Evolutionary conservation across 2,797 vertebrate species (phyloP).

Genomic region (Mallotus villosus): DNA sequence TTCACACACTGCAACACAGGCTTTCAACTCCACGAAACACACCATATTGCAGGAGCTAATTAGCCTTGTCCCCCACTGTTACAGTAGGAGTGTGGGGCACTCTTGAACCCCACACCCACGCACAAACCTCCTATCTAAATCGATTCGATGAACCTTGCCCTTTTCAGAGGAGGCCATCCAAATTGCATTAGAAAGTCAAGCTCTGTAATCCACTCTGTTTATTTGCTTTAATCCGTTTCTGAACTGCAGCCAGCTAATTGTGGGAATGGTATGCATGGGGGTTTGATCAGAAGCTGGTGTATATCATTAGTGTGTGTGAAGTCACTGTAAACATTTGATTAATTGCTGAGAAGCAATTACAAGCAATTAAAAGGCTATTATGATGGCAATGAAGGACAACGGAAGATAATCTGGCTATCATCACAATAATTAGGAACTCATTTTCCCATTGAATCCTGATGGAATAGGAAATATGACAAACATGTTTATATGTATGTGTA

Average conservation of each 20-base stretch:
- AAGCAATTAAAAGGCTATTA: conserved; percentile 69
- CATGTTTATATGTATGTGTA: conserved; percentile 27
- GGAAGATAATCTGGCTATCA: conserved; percentile 58
- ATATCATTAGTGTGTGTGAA: conserved; percentile 44
- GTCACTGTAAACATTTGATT: conserved; percentile 66
- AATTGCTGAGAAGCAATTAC: conserved; percentile 62
- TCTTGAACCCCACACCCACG: neutral
- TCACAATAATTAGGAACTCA: conserved; percentile 53
- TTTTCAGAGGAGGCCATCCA: neutral
- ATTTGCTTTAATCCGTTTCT: conserved; percentile 43
- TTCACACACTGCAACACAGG: neutral
- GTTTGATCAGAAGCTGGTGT: conserved; percentile 24
- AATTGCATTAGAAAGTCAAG: conserved; percentile 24
- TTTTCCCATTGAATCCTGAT: conserved; percentile 30
- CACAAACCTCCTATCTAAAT: neutral
- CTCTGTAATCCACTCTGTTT: conserved; percentile 44
- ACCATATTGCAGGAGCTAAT: neutral
- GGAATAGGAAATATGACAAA: neutral
- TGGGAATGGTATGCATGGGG: conserved; percentile 11
- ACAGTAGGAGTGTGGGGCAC: neutral
- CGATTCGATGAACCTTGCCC: conserved; percentile 4
- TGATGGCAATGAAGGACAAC: conserved; percentile 58
- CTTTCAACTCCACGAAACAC: neutral
- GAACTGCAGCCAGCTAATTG: conserved; percentile 35
- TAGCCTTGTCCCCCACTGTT: neutral